These are phyloP conservation scores for Drosophila anceps DNA, from an alignment of 2,888 invertebrate species.

Conservation along the genomic window DNA sequence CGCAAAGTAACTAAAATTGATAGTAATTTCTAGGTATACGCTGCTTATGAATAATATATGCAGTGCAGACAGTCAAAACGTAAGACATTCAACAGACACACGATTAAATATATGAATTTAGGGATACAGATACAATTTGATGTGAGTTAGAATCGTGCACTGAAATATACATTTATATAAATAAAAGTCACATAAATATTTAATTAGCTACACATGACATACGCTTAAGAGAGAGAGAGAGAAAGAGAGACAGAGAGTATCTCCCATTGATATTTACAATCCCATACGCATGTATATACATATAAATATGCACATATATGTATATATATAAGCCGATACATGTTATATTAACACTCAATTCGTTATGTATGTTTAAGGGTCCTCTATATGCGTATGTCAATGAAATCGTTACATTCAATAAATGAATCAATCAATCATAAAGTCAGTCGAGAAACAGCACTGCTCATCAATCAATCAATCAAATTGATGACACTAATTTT, in stretches of 20 bases:
- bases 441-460: constrained; percentile 52
- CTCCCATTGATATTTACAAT: constrained; percentile 15
- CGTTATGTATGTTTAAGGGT: constrained; percentile 32
- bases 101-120: constrained; percentile 19
- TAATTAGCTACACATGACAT: constrained; percentile 41
- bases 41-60: constrained; percentile 73
- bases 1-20: constrained; percentile 55
- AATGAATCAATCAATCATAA: constrained; percentile 70
- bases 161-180: constrained; percentile 18
- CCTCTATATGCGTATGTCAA: constrained; percentile 53
- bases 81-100: constrained; percentile 29
- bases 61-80: constrained; percentile 39
- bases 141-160: constrained; percentile 30
- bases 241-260: background rate
- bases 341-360: constrained; percentile 49
- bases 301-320: background rate
- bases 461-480: constrained; percentile 55
- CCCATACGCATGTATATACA: background rate
- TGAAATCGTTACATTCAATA: constrained; percentile 60
- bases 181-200: constrained; percentile 46
- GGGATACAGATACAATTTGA: constrained; percentile 15
- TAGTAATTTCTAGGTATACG: constrained; percentile 49
- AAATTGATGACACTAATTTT: constrained; percentile 58
- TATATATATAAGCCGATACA: constrained; percentile 16
- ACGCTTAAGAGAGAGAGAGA: constrained; percentile 6